These are phyloP conservation scores for Stigmatopora nigra DNA, from an alignment of 2,113 vertebrate species.

Conservation along the genomic window DNA sequence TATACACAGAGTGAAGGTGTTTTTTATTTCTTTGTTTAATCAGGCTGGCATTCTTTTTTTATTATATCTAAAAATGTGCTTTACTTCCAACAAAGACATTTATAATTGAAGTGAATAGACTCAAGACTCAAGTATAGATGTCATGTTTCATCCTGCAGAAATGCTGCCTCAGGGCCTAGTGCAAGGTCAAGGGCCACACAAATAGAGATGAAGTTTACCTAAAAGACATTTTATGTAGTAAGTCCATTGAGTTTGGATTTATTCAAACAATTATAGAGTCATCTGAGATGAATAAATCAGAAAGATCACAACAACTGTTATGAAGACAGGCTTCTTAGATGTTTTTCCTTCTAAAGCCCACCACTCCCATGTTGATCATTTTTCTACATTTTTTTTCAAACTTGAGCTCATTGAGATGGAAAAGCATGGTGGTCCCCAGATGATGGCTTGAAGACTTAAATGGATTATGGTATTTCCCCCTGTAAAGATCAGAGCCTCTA, in stretches of 20 bases:
- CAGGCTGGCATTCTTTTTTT: too few relatives aligned
- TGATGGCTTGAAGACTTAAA: conserved; percentile 46
- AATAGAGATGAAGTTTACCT: conserved; percentile 14
- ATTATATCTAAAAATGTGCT: background rate
- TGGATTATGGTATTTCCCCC: conserved; percentile 44
- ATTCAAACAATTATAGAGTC: background rate
- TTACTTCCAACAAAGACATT: background rate
- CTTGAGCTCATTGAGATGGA: conserved; percentile 21
- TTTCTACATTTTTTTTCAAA: conserved; percentile 11
- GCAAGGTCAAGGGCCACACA: conserved; percentile 15
- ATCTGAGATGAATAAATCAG: conserved; percentile 12
- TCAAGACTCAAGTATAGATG: conserved; percentile 25
- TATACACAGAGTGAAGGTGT: too few relatives aligned
- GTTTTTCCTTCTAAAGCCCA: conserved; percentile 23
- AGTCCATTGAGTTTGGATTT: background rate
- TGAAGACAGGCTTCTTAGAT: conserved; percentile 11
- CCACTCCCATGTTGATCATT: conserved; percentile 28
- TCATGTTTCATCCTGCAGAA: conserved; percentile 30
- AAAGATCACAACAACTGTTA: conserved; percentile 8
- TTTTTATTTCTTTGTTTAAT: too few relatives aligned
- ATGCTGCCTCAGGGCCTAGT: conserved; percentile 16
- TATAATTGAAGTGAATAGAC: conserved; percentile 39
- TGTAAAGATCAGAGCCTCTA: conserved; percentile 50
- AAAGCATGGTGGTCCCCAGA: conserved; percentile 48
- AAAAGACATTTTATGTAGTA: conserved; percentile 7